Conservation (phyloP, 2,113 vertebrate genomes). For the Uria lomvia region DNA sequence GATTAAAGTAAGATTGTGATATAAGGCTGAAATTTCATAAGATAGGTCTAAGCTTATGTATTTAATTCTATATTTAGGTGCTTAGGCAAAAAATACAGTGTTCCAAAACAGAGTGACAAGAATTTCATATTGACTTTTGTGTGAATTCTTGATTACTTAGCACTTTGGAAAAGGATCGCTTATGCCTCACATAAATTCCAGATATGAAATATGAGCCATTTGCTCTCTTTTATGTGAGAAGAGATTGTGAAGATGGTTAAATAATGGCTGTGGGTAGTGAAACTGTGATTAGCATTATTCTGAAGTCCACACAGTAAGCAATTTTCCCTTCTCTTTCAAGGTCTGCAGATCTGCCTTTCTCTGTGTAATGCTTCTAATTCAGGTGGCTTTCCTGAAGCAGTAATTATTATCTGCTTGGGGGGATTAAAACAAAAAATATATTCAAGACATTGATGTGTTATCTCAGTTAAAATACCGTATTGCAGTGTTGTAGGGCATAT, state of each 20-base stretch:
- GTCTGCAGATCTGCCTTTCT: not conserved
- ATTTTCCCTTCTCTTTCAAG: not conserved
- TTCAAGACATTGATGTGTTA: not conserved
- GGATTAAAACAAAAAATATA: not conserved
- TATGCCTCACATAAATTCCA: not conserved
- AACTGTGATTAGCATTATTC: not conserved
- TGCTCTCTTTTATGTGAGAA: not conserved
- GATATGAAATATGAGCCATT: not conserved
- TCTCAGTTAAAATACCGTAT: not conserved
- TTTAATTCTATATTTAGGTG: not conserved
- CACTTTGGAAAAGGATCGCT: not conserved
- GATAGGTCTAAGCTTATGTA: not conserved
- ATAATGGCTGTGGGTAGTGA: not conserved
- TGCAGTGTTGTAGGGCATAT: not conserved
- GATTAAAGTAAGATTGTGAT: not conserved
- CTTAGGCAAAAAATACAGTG: not conserved
- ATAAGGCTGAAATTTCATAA: not conserved
- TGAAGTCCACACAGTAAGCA: not conserved
- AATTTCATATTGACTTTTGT: not conserved
- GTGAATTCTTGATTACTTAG: conserved; percentile 2
- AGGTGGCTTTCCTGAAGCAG: not conserved
- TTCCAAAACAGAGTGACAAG: not conserved
- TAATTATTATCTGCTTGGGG: not conserved
- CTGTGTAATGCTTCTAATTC: not conserved
- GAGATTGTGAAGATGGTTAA: not conserved